These are phyloP conservation scores for Cepaea hortensis DNA, from an alignment of 2,888 invertebrate species.

Conservation along the genomic window DNA sequence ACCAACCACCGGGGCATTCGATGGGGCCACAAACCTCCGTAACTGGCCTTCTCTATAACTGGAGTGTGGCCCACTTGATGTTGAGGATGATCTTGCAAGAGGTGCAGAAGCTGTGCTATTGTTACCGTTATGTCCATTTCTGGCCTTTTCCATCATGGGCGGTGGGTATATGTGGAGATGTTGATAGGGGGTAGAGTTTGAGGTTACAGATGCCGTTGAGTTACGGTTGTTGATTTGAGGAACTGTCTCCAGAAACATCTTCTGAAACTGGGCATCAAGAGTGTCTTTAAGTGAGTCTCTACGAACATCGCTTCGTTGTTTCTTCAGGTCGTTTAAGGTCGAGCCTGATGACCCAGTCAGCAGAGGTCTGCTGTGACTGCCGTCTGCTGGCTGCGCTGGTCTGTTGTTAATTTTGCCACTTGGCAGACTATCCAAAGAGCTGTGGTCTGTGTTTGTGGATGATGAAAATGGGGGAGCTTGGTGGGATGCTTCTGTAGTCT, in stretches of 20 bases:
- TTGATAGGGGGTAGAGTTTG: slow-evolving; percentile 13
- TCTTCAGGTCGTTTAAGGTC: slow-evolving; percentile 46
- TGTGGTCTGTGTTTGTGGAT: slow-evolving; percentile 35
- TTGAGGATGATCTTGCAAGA: slow-evolving; percentile 29
- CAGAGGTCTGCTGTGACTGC: slow-evolving; percentile 7
- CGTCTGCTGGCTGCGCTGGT: slow-evolving; percentile 4
- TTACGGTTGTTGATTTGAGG: slow-evolving; percentile 43
- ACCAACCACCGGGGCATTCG: slow-evolving; percentile 62
- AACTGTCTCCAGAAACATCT: slow-evolving; percentile 65
- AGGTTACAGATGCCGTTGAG: slow-evolving; percentile 32
- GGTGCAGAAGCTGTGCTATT: slow-evolving; percentile 53
- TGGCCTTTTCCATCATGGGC: slow-evolving; percentile 58
- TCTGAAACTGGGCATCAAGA: slow-evolving; percentile 64
- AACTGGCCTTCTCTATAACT: slow-evolving; percentile 58
- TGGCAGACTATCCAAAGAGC: slow-evolving; percentile 1
- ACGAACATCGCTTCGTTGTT: slow-evolving; percentile 41
- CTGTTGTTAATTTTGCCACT: slow-evolving; percentile 11
- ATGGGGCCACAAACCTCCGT: slow-evolving; percentile 63
- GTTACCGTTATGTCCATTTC: slow-evolving; percentile 59
- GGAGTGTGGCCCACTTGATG: not conserved
- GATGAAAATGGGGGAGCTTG: not conserved
- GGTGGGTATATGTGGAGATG: slow-evolving; percentile 46
- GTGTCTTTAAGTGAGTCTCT: slow-evolving; percentile 51
- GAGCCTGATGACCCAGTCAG: slow-evolving; percentile 24
- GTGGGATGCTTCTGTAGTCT: not conserved